A percentile compares a stretch with the other conserved stretches of the same genome.
Conservation (phyloP, 2,888 invertebrate species). For the Amblyjoppa proteus region DNA sequence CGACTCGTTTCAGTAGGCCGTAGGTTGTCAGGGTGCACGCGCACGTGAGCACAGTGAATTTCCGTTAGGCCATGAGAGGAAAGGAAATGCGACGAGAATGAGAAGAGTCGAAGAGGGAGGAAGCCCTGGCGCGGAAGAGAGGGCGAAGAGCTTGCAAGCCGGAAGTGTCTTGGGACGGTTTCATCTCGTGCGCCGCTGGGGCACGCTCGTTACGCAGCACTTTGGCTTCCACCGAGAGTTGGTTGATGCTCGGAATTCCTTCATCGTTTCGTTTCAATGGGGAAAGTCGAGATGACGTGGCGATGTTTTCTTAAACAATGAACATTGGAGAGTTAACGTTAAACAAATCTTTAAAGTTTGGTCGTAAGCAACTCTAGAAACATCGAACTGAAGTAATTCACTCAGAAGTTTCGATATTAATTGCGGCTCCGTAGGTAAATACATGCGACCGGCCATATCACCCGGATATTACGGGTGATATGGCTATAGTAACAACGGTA, state of each 20-base stretch:
- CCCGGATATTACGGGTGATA: no score
- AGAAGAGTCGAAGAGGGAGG: not conserved
- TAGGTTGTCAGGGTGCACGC: not conserved
- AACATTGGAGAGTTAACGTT: not conserved
- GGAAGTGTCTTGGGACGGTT: constrained; percentile 18
- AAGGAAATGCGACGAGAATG: constrained; percentile 11
- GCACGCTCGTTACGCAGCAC: constrained; percentile 44
- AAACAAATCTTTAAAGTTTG: no score
- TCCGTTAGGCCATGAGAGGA: not conserved
- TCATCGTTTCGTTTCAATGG: not conserved
- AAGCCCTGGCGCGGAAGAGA: not conserved
- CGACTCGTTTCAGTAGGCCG: not conserved
- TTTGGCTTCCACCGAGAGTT: constrained; percentile 16
- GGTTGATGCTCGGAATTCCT: constrained; percentile 1
- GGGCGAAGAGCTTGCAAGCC: constrained; percentile 34
- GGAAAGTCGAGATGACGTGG: not conserved
- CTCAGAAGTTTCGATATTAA: no score
- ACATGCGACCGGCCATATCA: no score
- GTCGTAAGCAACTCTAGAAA: no score
- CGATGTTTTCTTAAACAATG: not conserved
- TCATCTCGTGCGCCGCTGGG: not conserved
- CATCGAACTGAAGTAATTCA: no score
- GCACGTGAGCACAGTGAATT: not conserved
- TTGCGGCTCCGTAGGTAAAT: no score
- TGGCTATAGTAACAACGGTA: no score